Evolutionary conservation across 2,797 vertebrate genomes (phyloP).

Genomic region (Crypturellus tataupa): DNA sequence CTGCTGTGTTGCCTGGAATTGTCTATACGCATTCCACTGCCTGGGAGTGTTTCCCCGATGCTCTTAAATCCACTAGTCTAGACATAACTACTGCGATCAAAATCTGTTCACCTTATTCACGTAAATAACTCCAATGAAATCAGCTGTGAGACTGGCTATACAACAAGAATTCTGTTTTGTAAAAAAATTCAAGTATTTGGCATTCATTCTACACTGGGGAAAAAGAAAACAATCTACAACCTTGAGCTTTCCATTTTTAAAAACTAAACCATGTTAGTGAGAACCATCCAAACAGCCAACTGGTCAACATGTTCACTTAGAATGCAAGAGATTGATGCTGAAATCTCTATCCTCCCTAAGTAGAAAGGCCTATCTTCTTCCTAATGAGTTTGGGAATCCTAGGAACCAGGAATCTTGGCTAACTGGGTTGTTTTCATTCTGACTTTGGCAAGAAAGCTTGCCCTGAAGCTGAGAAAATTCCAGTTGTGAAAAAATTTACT

Average conservation of each 20-base stretch:
- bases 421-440: background rate
- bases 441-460: background rate
- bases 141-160: conserved; percentile 62
- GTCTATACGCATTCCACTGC: background rate
- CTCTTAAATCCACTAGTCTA: conserved; percentile 17
- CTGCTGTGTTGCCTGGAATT: background rate
- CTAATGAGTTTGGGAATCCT: background rate
- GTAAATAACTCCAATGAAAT: conserved; percentile 48
- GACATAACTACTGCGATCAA: conserved; percentile 37
- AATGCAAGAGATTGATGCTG: background rate
- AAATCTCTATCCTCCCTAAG: background rate
- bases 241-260: conserved; percentile 26
- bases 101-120: conserved; percentile 21
- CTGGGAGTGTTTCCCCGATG: conserved; percentile 8
- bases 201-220: background rate
- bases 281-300: conserved; percentile 16
- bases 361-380: background rate
- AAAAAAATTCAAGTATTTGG: conserved; percentile 54
- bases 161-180: conserved; percentile 44
- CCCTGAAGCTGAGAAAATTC: background rate
- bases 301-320: background rate
- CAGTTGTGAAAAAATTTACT: background rate
- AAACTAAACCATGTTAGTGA: background rate
- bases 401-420: background rate
- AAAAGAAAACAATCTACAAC: conserved; percentile 32